Conservation (phyloP, 2,888 invertebrate genomes). For the Palloptera scutellata region DNA sequence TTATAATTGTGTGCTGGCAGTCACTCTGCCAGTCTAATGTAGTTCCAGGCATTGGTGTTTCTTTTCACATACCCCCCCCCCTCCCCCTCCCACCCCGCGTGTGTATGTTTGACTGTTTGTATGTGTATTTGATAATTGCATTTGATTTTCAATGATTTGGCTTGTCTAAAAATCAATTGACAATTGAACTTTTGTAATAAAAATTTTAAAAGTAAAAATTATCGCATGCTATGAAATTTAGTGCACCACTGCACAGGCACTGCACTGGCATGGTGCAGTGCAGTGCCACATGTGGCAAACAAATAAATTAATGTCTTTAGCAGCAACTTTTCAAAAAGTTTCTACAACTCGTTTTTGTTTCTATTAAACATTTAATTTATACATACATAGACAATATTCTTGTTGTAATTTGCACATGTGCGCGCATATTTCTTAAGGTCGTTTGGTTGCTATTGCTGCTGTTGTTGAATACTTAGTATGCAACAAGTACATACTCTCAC, state of each 20-base stretch:
- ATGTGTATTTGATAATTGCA: constrained; percentile 12
- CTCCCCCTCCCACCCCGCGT: too few species aligned
- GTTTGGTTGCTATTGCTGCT: constrained; percentile 36
- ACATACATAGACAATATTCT: neutral
- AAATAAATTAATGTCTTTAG: constrained; percentile 16
- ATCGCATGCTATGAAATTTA: too few species aligned
- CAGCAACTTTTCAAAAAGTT: constrained; percentile 24
- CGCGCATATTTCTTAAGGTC: constrained; percentile 61
- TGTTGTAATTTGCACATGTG: constrained; percentile 27
- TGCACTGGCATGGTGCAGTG: neutral
- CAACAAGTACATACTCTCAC: neutral
- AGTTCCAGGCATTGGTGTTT: too few species aligned
- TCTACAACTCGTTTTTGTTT: constrained; percentile 12
- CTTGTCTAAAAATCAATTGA: constrained; percentile 25
- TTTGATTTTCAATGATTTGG: constrained; percentile 11
- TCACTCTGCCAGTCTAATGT: too few species aligned
- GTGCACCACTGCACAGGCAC: neutral
- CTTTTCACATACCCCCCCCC: too few species aligned
- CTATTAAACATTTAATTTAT: too few species aligned
- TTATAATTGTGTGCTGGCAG: too few species aligned
- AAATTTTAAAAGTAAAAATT: too few species aligned
- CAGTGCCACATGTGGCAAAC: constrained; percentile 16
- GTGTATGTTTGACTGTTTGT: too few species aligned
- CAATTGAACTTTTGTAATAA: constrained; percentile 27
- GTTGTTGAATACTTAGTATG: too few species aligned